Evolutionary conservation across 2,888 invertebrate genomes (phyloP).

Genomic region (Pammene fasciana): DNA sequence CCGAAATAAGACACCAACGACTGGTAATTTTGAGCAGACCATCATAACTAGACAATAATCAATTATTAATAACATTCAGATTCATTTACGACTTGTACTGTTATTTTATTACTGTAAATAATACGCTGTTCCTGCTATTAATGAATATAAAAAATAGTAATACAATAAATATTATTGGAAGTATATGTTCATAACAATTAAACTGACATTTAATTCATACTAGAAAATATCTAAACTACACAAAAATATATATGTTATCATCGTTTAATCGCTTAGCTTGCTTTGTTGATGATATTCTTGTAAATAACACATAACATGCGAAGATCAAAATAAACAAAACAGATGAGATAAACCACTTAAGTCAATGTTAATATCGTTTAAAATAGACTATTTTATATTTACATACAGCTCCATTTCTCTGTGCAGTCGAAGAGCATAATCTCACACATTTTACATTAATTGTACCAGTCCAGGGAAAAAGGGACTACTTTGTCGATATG

Average conservation of each 20-base stretch:
- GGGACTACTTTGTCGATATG: too few species aligned
- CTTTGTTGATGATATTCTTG: slow-evolving; percentile 2
- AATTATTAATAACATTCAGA: slow-evolving; percentile 2
- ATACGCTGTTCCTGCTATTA: slow-evolving; percentile 5
- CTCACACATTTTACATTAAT: too few species aligned
- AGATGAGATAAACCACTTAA: too few species aligned
- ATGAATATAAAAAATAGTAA: not conserved
- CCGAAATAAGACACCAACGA: too few species aligned
- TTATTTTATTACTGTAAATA: slow-evolving; percentile 2
- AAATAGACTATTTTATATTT: too few species aligned
- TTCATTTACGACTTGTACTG: not conserved
- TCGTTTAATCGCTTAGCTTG: slow-evolving; percentile 15
- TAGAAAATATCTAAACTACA: not conserved
- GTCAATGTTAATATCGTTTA: too few species aligned
- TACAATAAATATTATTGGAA: not conserved
- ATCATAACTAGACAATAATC: slow-evolving; percentile 19
- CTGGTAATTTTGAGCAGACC: not conserved
- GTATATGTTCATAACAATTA: not conserved
- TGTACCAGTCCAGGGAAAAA: too few species aligned
- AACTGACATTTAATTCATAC: not conserved
- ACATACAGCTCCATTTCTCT: too few species aligned
- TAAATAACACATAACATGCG: not conserved
- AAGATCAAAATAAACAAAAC: not conserved
- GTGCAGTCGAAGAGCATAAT: too few species aligned
- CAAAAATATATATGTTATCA: slow-evolving; percentile 4